Percentiles rank a stretch among this genome's conserved stretches.
These are phyloP conservation scores for Tenualosa thibaudeaui DNA, from an alignment of 2,797 vertebrate species.

Conservation along the genomic window DNA sequence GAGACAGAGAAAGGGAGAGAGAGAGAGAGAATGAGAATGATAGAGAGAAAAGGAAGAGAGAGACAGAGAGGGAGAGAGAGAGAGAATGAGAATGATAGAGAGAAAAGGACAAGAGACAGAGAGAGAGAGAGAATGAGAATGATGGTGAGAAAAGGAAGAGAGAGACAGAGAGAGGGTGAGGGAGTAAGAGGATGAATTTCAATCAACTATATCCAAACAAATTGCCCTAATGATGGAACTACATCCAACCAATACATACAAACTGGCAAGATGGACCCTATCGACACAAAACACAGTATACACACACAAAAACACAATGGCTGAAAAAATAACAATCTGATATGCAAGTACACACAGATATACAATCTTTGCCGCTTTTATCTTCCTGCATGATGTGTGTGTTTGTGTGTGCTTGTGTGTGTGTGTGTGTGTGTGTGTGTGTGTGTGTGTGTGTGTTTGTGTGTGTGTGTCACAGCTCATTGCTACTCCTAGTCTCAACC, in stretches of 20 bases:
- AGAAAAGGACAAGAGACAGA: background rate
- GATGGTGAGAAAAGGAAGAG: conserved; percentile 49
- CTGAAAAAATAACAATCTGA: too few species aligned
- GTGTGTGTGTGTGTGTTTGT: too few species aligned
- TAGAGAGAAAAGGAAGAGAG: conserved; percentile 53
- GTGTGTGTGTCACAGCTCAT: too few species aligned
- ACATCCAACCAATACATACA: background rate
- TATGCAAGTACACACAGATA: too few species aligned
- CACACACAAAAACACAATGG: background rate
- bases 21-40: conserved; percentile 54
- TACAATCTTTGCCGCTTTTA: too few species aligned
- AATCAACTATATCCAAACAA: background rate
- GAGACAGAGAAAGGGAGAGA: conserved; percentile 44
- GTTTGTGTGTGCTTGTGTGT: too few species aligned
- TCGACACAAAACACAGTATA: background rate
- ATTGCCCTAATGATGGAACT: background rate
- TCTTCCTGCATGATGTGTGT: too few species aligned
- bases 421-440: too few species aligned
- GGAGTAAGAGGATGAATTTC: conserved; percentile 52
- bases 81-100: conserved; percentile 49
- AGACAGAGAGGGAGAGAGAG: conserved; percentile 63
- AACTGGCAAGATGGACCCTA: background rate
- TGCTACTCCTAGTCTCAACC: too few species aligned
- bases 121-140: too few species aligned
- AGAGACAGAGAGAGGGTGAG: conserved; percentile 61